phyloP scores from a whole-genome alignment of 1,140 invertebrate species.

The Spodoptera litura region DNA sequence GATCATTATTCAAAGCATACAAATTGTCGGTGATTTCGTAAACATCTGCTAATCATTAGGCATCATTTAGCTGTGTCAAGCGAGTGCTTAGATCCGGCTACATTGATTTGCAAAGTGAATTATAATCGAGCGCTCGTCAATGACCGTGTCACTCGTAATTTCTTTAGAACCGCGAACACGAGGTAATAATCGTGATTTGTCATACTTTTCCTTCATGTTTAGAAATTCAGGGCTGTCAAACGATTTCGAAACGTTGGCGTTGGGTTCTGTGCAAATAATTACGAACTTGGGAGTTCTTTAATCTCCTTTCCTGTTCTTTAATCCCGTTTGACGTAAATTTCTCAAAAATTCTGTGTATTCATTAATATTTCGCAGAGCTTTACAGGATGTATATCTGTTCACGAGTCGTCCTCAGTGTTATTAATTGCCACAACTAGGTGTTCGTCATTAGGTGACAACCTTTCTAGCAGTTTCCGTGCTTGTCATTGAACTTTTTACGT shows the following conservation, averaged over 20 bases:
- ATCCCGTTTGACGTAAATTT: constrained; percentile 2
- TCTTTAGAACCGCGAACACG: constrained; percentile 52
- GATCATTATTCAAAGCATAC: not conserved
- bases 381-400: constrained; percentile 39
- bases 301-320: constrained; percentile 19
- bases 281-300: constrained; percentile 18
- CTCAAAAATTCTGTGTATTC: constrained; percentile 7
- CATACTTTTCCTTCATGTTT: constrained; percentile 71
- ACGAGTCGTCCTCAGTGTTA: constrained; percentile 3
- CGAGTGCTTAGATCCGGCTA: constrained; percentile 29
- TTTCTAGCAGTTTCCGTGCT: constrained; percentile 33
- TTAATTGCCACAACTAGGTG: constrained; percentile 12
- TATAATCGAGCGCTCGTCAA: constrained; percentile 45
- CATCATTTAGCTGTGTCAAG: constrained; percentile 15
- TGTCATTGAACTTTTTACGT: constrained; percentile 53
- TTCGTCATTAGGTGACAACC: constrained; percentile 43
- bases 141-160: constrained; percentile 51
- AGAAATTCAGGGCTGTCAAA: constrained; percentile 49
- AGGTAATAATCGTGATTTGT: constrained; percentile 68
- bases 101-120: constrained; percentile 47
- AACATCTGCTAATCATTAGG: constrained; percentile 3
- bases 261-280: not conserved
- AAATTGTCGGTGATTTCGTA: not conserved
- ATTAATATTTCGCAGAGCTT: constrained; percentile 13
- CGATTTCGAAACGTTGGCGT: not conserved